Percentiles rank a stretch among this genome's conserved stretches.
Conservation (phyloP, 2,888 invertebrate genomes). For the Beris morrisii region DNA sequence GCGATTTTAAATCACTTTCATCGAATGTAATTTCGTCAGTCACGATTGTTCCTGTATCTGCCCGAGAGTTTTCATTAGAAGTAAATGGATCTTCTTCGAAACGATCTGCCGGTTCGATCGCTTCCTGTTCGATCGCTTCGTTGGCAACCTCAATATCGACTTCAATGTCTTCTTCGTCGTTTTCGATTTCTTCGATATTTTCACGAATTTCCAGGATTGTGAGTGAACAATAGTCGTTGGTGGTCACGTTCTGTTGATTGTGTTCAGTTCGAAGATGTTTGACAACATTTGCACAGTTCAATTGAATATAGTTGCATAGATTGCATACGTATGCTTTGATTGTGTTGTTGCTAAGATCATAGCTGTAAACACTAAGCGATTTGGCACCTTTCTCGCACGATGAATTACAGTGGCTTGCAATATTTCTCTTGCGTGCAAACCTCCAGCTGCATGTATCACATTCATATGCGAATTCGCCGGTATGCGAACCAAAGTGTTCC, state of each 20-base stretch:
- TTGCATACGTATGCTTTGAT: conserved; percentile 32
- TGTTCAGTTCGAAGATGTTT: conserved; percentile 32
- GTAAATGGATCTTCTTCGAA: not conserved
- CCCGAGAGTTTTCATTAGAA: not conserved
- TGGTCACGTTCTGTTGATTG: conserved; percentile 10
- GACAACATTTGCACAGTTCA: conserved; percentile 33
- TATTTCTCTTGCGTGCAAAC: conserved; percentile 13
- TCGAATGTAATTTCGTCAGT: not conserved
- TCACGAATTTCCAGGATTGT: conserved; percentile 9
- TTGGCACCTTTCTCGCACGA: conserved; percentile 7
- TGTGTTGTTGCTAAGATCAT: conserved; percentile 25
- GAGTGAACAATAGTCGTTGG: not conserved
- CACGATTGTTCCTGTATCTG: not conserved
- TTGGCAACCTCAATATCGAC: not conserved
- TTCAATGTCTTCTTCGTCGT: not conserved
- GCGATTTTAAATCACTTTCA: not conserved
- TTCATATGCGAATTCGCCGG: conserved; percentile 25
- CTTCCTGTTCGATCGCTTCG: not conserved
- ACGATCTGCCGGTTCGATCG: not conserved
- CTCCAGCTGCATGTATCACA: conserved; percentile 20
- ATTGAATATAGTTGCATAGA: conserved; percentile 36
- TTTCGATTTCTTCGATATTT: too few relatives aligned
- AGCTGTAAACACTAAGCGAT: conserved; percentile 23
- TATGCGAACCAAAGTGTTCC: conserved; percentile 45
- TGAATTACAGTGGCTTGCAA: conserved; percentile 16